Percentiles rank a stretch among this genome's conserved stretches.
These are phyloP conservation scores for Sabatieria punctata DNA, from an alignment of 2,888 invertebrate genomes.

Conservation along the genomic window DNA sequence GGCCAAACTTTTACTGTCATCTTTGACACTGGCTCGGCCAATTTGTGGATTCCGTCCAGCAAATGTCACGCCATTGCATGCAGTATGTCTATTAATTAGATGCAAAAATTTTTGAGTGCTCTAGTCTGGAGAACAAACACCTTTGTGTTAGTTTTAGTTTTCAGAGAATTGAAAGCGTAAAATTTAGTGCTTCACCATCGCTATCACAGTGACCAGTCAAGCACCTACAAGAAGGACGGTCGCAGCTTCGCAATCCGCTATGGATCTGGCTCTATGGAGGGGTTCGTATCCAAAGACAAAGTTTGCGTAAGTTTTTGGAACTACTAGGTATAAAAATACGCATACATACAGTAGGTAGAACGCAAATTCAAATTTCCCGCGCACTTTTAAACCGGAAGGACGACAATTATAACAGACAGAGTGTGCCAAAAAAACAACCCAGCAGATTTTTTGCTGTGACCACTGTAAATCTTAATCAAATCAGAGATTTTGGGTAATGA, in stretches of 20 bases:
- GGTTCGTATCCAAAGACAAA: constrained; percentile 76
- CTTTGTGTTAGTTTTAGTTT: too few species aligned
- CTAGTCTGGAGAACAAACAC: not conserved
- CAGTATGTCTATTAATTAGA: constrained; percentile 44
- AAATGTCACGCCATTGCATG: constrained; percentile 92
- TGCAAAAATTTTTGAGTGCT: not conserved
- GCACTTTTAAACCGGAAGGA: too few species aligned
- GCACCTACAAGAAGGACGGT: constrained; percentile 66
- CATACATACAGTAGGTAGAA: too few species aligned
- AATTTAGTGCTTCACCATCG: constrained; percentile 71
- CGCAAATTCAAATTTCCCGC: too few species aligned
- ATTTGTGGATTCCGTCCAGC: constrained; percentile 96
- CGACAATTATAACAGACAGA: too few species aligned
- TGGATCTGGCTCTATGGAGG: constrained; percentile 86
- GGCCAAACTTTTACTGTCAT: constrained; percentile 50
- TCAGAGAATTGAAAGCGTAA: too few species aligned
- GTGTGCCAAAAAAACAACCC: too few species aligned
- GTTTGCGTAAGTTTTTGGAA: constrained; percentile 49
- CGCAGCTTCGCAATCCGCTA: constrained; percentile 80
- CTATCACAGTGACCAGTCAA: constrained; percentile 71
- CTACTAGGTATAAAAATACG: too few species aligned
- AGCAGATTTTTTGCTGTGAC: too few species aligned
- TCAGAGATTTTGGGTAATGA: too few species aligned
- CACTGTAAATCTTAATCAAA: too few species aligned
- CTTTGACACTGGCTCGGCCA: constrained; percentile 96